Evolutionary conservation across 2,888 invertebrate genomes (phyloP), one percentile per base, ranked within the genome.

Genomic region (Noctua comes): DNA sequence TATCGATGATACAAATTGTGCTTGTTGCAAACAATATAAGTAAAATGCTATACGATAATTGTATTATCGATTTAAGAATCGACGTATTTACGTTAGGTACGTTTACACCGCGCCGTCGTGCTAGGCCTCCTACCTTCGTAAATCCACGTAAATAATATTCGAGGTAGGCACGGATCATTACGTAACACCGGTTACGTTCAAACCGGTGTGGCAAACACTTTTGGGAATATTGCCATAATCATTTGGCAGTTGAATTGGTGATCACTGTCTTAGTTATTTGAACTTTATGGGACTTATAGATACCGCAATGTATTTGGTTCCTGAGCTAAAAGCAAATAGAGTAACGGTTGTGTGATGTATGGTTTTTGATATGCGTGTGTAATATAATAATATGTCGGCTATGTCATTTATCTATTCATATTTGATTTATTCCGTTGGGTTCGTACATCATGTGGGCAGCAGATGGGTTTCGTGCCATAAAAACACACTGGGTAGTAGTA

Each of bases 181-280:
- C 48, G 80, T 68, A 80, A 80, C 66, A 69, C 5, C 2, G 57
- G 57, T 7, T 66, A 64, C 43, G 69, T 69, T 48, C 57, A 51
- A 59, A 71, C 70, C 43, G 51, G 59, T 71, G 70, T 54, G 71
- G 43, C 51, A 31, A 70, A 68, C 76, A 62, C 76, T 71, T 73
- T 73, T 82, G 72, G 82, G 82, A 82, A 73, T 73, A 82, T 77
- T 82, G 69, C 82, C 64, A 81, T 72, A 68, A 64, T 81, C 81
- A 73, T 81, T 81, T 82, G 77, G 72, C 82, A 77, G 82, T 77
- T 71, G 40, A 65, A 81, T 77, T 51, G 64, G 72, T 82, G 77
- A 81, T 81, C 64, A 81, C 57, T 81, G 68, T 69, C 77, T 68
- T 43, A 69, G 72, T 57, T 77, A 77, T 81, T 65, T 46, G 43